These are phyloP conservation scores for Neogobius melanostomus DNA, from an alignment of 2,113 vertebrate species.

Conservation along the genomic window DNA sequence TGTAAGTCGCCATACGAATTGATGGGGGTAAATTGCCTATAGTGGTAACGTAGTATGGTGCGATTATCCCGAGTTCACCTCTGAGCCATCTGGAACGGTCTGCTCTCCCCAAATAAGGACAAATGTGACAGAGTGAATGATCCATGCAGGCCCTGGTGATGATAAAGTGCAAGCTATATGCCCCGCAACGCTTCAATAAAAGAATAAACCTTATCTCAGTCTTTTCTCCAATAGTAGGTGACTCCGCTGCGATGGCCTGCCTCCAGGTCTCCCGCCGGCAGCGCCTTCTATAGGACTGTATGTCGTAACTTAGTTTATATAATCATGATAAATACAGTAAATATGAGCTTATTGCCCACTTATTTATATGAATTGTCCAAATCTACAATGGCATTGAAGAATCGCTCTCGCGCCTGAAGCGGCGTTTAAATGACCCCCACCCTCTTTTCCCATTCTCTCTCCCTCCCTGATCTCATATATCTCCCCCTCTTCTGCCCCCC, in stretches of 20 bases:
- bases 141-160: no score
- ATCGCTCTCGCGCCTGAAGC: background rate
- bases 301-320: background rate
- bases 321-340: background rate
- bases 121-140: background rate
- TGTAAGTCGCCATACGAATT: background rate
- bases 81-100: background rate
- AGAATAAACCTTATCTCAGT: background rate
- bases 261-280: no score
- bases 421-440: background rate
- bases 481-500: background rate
- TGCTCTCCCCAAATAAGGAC: background rate
- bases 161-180: no score
- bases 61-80: background rate
- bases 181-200: no score
- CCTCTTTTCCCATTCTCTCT: background rate
- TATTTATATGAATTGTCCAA: constrained; percentile 21
- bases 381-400: background rate
- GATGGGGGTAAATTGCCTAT: background rate
- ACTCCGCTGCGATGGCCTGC: background rate
- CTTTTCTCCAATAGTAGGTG: no score
- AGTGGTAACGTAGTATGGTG: background rate
- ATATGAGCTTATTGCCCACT: constrained; percentile 1
- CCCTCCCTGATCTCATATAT: background rate
- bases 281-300: no score